phyloP scores from a whole-genome alignment of 2,113 vertebrate genomes.

The Micromys minutus region DNA sequence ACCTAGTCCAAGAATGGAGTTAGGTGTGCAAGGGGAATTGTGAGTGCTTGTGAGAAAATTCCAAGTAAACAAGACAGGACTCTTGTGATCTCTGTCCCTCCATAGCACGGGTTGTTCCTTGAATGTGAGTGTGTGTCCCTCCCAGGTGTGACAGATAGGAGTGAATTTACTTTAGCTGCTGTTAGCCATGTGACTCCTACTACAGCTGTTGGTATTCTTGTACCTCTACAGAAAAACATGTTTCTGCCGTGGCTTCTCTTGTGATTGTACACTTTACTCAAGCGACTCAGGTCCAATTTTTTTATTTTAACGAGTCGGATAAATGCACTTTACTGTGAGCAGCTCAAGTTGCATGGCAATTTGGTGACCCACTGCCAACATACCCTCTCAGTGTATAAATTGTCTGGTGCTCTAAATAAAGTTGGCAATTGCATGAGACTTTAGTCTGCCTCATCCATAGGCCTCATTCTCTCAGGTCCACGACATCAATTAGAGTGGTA shows the following conservation, averaged over 20 bases:
- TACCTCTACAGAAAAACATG: background rate
- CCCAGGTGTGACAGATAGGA: background rate
- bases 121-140: background rate
- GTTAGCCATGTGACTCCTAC: background rate
- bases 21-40: background rate
- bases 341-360: background rate
- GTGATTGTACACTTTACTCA: background rate
- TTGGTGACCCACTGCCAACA: background rate
- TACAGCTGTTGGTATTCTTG: background rate
- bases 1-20: background rate
- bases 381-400: background rate
- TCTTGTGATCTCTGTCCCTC: background rate
- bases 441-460: background rate
- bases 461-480: background rate
- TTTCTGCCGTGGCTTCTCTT: background rate
- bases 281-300: background rate
- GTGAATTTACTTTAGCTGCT: background rate
- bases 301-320: background rate
- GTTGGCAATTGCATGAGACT: background rate
- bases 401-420: background rate
- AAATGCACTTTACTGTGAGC: background rate
- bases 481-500: background rate
- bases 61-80: background rate
- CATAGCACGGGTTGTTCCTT: background rate
- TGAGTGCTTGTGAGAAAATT: background rate